phyloP scores from a whole-genome alignment of 2,113 vertebrate genomes.

The Saimiri boliviensis region DNA sequence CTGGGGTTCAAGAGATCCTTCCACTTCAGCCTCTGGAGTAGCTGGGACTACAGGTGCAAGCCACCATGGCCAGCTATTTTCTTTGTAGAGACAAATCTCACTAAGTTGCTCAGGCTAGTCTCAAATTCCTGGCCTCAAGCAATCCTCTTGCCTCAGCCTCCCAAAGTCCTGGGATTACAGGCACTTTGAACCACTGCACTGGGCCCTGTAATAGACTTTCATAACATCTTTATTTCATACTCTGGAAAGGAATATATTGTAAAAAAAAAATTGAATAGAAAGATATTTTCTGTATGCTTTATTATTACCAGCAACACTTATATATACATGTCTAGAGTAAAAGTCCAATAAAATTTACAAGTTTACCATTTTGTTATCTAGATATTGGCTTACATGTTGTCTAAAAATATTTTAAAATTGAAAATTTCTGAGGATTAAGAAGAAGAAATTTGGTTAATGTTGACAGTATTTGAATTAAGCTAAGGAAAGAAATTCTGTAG shows the following conservation, averaged over 20 bases:
- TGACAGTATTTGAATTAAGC: not conserved
- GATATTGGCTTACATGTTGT: not conserved
- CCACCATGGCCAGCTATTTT: no score
- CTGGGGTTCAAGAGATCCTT: no score
- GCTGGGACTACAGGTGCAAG: no score
- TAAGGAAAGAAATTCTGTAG: not conserved
- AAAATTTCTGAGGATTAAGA: not conserved
- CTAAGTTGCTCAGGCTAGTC: no score
- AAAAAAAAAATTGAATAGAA: not conserved
- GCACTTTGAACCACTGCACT: no score
- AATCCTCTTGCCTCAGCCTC: no score
- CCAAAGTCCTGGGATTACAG: no score
- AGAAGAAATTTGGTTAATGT: not conserved
- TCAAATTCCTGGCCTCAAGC: no score
- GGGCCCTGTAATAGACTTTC: not conserved
- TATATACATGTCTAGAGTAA: not conserved
- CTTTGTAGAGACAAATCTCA: no score
- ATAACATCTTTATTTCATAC: not conserved
- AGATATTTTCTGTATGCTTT: not conserved
- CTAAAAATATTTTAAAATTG: slow-evolving; percentile 22
- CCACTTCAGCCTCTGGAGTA: no score
- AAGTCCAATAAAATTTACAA: not conserved
- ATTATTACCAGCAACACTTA: not conserved
- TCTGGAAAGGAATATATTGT: not conserved
- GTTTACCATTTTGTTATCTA: not conserved